These are phyloP conservation scores for Elysia crispata DNA, from an alignment of 2,888 invertebrate genomes.

Conservation along the genomic window DNA sequence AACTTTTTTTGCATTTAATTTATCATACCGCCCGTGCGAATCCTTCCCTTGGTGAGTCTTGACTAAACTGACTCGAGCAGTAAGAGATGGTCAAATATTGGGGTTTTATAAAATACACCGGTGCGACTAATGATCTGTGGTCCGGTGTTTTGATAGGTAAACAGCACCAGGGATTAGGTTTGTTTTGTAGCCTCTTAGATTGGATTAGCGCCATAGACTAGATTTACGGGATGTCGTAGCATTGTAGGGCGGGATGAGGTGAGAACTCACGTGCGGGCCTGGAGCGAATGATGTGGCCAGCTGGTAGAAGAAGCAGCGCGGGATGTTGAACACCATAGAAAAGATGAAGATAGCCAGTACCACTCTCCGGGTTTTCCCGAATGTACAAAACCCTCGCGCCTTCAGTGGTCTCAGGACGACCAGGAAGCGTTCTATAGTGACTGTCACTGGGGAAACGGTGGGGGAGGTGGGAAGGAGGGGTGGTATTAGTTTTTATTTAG, in stretches of 20 bases:
- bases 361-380: constrained; percentile 50
- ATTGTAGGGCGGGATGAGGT: background rate
- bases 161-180: no score
- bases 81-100: no score
- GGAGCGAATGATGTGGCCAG: constrained; percentile 32
- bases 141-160: no score
- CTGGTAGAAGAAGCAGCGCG: constrained; percentile 52
- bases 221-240: no score
- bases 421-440: constrained; percentile 54
- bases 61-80: no score
- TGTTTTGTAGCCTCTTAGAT: background rate
- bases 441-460: constrained; percentile 38
- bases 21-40: no score
- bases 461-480: background rate
- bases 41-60: no score
- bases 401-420: constrained; percentile 52
- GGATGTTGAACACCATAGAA: constrained; percentile 54
- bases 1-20: no score
- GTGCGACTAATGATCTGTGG: no score
- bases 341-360: constrained; percentile 51
- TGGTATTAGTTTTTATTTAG: no score
- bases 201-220: background rate
- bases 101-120: no score
- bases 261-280: background rate
- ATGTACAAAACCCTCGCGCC: constrained; percentile 53